These are phyloP conservation scores for Thunnus albacares DNA, from an alignment of 2,797 vertebrate species.

Conservation along the genomic window DNA sequence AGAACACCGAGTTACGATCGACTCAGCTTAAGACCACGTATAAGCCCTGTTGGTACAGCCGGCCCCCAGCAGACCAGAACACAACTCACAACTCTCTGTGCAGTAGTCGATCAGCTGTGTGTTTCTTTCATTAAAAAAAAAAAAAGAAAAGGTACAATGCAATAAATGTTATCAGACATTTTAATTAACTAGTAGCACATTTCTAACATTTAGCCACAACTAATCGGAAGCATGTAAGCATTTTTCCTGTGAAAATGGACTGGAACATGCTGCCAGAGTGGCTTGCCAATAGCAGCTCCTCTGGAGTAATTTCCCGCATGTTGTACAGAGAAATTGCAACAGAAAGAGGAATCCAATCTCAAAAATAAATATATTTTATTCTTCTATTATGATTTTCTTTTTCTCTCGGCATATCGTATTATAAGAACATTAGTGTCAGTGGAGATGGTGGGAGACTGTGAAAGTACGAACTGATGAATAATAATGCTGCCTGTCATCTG, in stretches of 20 bases:
- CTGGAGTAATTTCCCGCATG: constrained; percentile 6
- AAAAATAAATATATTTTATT: constrained; percentile 27
- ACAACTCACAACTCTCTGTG: too few species aligned
- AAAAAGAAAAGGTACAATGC: too few species aligned
- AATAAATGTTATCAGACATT: background rate
- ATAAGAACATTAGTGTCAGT: constrained; percentile 63
- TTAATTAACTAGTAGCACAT: background rate
- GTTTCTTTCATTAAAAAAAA: too few species aligned
- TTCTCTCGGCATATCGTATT: constrained; percentile 39
- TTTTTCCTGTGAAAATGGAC: constrained; percentile 10
- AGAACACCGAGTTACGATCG: too few species aligned
- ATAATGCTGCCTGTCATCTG: constrained; percentile 59
- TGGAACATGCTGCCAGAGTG: background rate
- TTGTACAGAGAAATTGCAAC: constrained; percentile 12
- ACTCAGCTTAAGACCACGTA: too few species aligned
- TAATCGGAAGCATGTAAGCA: background rate
- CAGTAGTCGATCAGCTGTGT: too few species aligned
- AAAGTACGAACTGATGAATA: constrained; percentile 65
- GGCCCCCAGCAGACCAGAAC: too few species aligned
- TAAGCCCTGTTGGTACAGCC: too few species aligned
- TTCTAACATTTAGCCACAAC: background rate
- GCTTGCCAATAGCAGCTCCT: constrained; percentile 5
- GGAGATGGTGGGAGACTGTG: constrained; percentile 48
- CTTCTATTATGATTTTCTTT: constrained; percentile 22
- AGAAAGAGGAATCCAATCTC: constrained; percentile 25